Conservation (phyloP, 1,140 invertebrate species). For the Holcopasites calliopsidis region DNA sequence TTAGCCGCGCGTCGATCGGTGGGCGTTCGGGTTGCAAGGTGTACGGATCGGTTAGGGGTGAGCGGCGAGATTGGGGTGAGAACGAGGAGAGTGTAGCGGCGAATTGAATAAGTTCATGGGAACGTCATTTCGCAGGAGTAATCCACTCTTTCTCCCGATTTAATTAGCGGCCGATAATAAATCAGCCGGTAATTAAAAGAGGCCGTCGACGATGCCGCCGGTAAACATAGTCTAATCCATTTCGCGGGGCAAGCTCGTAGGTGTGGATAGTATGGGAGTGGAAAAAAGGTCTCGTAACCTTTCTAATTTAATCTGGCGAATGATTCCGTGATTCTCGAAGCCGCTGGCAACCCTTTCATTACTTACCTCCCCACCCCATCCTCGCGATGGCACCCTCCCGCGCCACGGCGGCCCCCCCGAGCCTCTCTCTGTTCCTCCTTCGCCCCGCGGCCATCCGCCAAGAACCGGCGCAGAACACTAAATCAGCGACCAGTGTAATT, state of each 20-base stretch:
- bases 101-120: conserved; percentile 39
- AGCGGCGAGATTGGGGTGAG: conserved; percentile 5
- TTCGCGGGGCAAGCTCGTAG: conserved; percentile 46
- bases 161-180: conserved; percentile 66
- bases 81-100: conserved; percentile 5
- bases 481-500: conserved; percentile 80
- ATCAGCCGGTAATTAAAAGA: conserved; percentile 70
- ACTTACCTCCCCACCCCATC: conserved; percentile 73
- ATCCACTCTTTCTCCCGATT: conserved; percentile 48
- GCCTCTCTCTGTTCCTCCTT: conserved; percentile 40
- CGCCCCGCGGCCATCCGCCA: conserved; percentile 54
- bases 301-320: conserved; percentile 81
- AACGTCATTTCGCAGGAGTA: conserved; percentile 46
- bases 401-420: conserved; percentile 35
- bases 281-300: conserved; percentile 70
- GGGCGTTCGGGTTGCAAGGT: background rate
- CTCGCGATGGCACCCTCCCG: conserved; percentile 36
- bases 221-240: conserved; percentile 68
- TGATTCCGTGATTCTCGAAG: conserved; percentile 79
- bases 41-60: background rate
- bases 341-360: conserved; percentile 79
- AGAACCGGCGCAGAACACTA: conserved; percentile 76
- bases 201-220: conserved; percentile 45
- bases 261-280: conserved; percentile 48
- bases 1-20: conserved; percentile 32